Percentiles rank a stretch among this genome's conserved stretches.
Conservation (phyloP, 2,888 invertebrate genomes). For the Amorpha juglandis region DNA sequence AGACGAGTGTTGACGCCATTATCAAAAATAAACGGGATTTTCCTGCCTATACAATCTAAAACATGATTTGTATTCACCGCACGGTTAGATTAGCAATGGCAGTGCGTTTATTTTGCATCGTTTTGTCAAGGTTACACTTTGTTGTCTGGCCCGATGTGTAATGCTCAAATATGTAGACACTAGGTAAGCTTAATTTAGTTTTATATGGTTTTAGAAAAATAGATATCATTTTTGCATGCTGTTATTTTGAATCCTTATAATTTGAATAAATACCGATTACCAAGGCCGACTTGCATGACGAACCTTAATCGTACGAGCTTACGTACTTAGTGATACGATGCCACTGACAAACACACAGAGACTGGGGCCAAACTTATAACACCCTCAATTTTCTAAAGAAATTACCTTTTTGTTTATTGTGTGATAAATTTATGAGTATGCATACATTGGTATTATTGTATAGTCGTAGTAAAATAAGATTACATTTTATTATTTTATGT, state of each 20-base stretch:
- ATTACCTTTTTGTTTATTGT: too few species aligned
- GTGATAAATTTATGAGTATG: too few species aligned
- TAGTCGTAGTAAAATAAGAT: too few species aligned
- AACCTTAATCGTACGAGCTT: too few species aligned
- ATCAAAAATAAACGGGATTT: slow-evolving; percentile 39
- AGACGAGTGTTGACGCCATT: slow-evolving; percentile 36
- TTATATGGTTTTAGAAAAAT: not conserved
- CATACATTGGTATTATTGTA: too few species aligned
- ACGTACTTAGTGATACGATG: too few species aligned
- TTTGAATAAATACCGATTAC: not conserved
- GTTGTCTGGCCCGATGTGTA: slow-evolving; percentile 35
- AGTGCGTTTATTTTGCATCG: slow-evolving; percentile 33
- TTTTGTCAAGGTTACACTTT: slow-evolving; percentile 34
- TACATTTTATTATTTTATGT: too few species aligned
- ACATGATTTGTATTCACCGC: slow-evolving; percentile 36
- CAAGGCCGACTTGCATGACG: too few species aligned
- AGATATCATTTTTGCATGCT: not conserved
- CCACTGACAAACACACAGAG: too few species aligned
- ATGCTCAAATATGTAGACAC: slow-evolving; percentile 24
- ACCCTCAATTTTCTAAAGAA: too few species aligned
- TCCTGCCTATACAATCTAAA: slow-evolving; percentile 37
- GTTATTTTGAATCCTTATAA: not conserved
- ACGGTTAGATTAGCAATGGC: slow-evolving; percentile 35
- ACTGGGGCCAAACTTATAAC: too few species aligned
- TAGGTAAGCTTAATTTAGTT: slow-evolving; percentile 3